Evolutionary conservation across 2,888 invertebrate genomes (phyloP), one percentile per base, ranked within the genome.

Genomic region (Drosophila maculinotata): DNA sequence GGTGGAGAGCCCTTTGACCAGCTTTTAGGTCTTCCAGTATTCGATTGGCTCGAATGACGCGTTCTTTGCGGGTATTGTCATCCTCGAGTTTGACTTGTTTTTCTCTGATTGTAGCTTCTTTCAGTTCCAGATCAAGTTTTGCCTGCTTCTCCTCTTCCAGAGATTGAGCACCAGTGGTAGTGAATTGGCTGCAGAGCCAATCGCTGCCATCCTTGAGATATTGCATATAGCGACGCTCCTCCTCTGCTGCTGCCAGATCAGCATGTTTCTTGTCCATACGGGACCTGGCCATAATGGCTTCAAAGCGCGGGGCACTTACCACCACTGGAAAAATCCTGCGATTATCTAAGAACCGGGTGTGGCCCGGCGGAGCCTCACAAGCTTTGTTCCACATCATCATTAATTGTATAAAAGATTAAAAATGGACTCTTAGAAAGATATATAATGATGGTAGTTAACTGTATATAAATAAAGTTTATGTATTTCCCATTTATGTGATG

Each of bases 201-300:
- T 73, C 85, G 42, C 54, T 62, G 5, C 85, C 87, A 0, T 78
- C 74, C 25, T 74, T 70, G 0, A 83, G 60, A 15, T 83, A 83
- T 47, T 76, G 54, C 23, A 58, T 49, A 41, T 71, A 87, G 0
- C 68, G 64, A 0, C 31, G 60, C 4, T 81, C 82, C 51, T 87
- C 85, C 23, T 66, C 66, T 0, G 33, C 42, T 10, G 52, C 38
- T 0, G 26, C 72, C 20, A 54, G 2, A 2, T 66, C 62, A 3
- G 42, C 56, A 0, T 33, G 36, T 20, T 67, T 67, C 2, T 38
- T 30, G 0, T 63, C 66, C 54, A 69, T 72, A 0, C 41, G 48
- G 1, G 87, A 63, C 5, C 82, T 57, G 0, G 23, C 49, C n/a
- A 79, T 23, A 10, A 83, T 85, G 7, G 42, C 76, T 7, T 74